Evolutionary conservation across 2,113 vertebrate genomes (phyloP), one percentile per base, ranked within the genome.

Genomic region (Ovis canadensis): DNA sequence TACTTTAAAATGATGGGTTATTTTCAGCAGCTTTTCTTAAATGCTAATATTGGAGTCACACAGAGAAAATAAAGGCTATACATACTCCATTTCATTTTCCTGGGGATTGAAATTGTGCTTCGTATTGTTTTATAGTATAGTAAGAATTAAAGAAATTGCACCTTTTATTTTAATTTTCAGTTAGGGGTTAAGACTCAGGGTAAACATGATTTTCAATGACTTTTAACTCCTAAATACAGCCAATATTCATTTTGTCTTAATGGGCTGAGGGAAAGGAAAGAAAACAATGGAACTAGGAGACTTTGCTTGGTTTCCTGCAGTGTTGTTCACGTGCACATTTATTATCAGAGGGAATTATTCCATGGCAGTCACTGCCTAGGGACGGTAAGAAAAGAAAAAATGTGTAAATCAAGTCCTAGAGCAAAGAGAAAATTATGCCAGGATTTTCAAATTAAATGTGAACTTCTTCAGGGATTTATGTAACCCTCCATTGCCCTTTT

Each of bases 121-220:
- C 52, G 27, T 89, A 54, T 96, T 83, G 59, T 95, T 93, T 95
- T 94, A 95, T 43, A 48, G 54, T 40, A 59, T 36, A 48, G 54
- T 50, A 84, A 52, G 52, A 91, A 91, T 59, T 84, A 91, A 96
- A 93, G 40, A 81, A 94, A 89, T 78, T 77, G 33, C 8, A 7
- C 50, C 71, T 92, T 94, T 82, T 74, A 64, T 94, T 94, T 88
- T 89, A 87, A 94, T 91, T 90, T 97, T 94, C 43, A 83, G 21
- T 40, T 81, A 78, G 83, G 48, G 54, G 91, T 93, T 88, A 91
- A 85, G 40, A 83, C n/a, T 93, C 64, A 82, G 17, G 15, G 31
- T 52, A 59, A 94, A 93, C 84, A 15, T 83, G 17, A 81, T 93
- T 94, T 82, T 31, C 33, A 91, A 48, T 86, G 50, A 45, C 90